Percentiles rank a stretch among this genome's conserved stretches.
phyloP scores from a whole-genome alignment of 2,113 vertebrate species.

The Ictalurus furcatus region DNA sequence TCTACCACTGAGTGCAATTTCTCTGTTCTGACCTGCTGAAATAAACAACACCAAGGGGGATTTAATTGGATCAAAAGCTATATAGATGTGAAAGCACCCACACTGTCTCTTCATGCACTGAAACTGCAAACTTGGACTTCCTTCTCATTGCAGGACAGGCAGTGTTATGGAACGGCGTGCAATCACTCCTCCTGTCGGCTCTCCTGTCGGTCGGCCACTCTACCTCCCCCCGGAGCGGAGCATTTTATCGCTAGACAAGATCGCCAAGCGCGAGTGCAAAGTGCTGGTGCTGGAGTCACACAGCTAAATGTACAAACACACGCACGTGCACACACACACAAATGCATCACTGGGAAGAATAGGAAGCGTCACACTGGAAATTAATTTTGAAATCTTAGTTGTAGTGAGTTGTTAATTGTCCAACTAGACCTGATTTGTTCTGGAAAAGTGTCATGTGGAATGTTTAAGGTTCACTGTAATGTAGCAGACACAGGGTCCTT shows the following conservation, averaged over 20 bases:
- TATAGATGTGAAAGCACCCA: too few relatives aligned
- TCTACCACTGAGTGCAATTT: not conserved
- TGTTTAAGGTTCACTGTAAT: slow-evolving; percentile 12
- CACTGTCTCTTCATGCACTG: not conserved
- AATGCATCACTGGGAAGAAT: slow-evolving; percentile 8
- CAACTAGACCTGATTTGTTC: slow-evolving; percentile 24
- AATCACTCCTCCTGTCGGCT: slow-evolving; percentile 89
- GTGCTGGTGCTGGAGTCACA: slow-evolving; percentile 83
- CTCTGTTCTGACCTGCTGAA: not conserved
- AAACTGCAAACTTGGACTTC: not conserved
- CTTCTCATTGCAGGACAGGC: slow-evolving; percentile 76
- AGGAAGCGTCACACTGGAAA: slow-evolving; percentile 8
- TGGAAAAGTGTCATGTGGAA: not conserved
- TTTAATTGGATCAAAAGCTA: not conserved
- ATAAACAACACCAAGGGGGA: not conserved
- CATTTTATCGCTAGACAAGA: slow-evolving; percentile 89
- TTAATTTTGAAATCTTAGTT: slow-evolving; percentile 11
- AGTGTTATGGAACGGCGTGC: slow-evolving; percentile 92
- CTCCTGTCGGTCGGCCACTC: slow-evolving; percentile 85
- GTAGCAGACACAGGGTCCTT: slow-evolving; percentile 10
- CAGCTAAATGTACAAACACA: slow-evolving; percentile 59
- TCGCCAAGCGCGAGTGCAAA: slow-evolving; percentile 93
- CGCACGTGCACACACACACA: slow-evolving; percentile 2
- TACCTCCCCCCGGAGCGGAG: slow-evolving; percentile 84
- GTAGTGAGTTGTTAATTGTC: slow-evolving; percentile 5